Evolutionary conservation across 2,888 invertebrate genomes (phyloP).

Genomic region (Calameuta pallipes): DNA sequence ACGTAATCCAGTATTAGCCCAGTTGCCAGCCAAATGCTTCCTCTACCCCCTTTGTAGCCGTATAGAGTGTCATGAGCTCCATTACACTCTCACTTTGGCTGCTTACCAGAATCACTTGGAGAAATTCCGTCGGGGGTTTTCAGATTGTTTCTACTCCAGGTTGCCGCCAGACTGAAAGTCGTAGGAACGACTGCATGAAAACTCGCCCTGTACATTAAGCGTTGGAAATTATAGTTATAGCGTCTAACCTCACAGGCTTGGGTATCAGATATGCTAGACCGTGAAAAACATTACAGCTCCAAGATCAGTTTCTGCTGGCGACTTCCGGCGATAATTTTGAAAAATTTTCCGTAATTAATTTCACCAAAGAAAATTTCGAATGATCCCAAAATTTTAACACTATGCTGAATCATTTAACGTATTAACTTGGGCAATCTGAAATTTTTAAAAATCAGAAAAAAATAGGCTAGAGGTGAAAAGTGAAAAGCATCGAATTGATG

Average conservation of each 20-base stretch:
- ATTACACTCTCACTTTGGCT: conserved; percentile 46
- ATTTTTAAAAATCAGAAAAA: neutral
- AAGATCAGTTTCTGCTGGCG: neutral
- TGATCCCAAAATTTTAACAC: neutral
- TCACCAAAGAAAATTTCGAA: neutral
- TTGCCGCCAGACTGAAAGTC: neutral
- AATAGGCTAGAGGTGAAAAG: neutral
- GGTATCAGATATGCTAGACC: neutral
- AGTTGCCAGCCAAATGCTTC: conserved; percentile 39
- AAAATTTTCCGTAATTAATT: neutral
- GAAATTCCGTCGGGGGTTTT: conserved; percentile 19
- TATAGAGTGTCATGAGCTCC: conserved; percentile 23
- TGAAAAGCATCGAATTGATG: neutral
- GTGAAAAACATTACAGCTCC: neutral
- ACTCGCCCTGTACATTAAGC: neutral
- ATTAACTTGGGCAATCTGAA: neutral
- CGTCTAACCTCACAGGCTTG: neutral
- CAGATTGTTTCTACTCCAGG: neutral
- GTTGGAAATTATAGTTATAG: neutral
- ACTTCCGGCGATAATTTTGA: neutral
- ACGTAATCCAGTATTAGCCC: conserved; percentile 47
- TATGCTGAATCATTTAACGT: neutral
- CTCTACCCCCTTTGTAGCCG: conserved; percentile 12
- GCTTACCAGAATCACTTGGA: conserved; percentile 43
- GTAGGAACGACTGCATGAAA: neutral